Base-by-base conservation (phyloP, 2,888 invertebrate genomes). In the Chaetoderma sp. region DNA sequence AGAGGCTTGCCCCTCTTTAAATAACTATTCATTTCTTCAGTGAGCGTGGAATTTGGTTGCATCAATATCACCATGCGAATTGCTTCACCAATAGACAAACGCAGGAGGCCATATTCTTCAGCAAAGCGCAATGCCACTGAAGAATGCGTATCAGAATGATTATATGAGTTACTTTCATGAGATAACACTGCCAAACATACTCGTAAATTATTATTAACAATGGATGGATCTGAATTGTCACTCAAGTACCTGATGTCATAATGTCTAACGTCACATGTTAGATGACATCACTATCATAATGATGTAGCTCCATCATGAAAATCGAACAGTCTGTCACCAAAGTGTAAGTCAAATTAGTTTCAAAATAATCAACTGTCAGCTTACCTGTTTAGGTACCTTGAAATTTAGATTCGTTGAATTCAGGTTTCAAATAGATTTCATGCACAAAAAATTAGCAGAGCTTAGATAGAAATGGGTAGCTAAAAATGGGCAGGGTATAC, bases 71-170 rank as follows among this genome's bases (percentile, higher is more conserved):
- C 74, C 36, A 57, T 68, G 30, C 86, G 75, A 74, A 87, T 75
- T 1, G 84, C 85, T 60, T 86, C 85, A 16, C 86, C 86, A 21
- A 83, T 76, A 3, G 86, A 86, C 60, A 87, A 67, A n/a, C 85
- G 70, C 52, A 82, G 68, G 50, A 84, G 65, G 13, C 86, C 87
- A 68, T 81, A 85, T 50, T 86, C 84, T 54, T 84, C 77, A 4
- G 75, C 84, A 76, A 87, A 85, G 49, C 85, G 72, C 47, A 78
- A 81, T 4, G 84, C 83, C 79, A 87, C 86, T 86, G 74, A 18
- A 74, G 71, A 47, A 23, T 28, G 33, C 8, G n/a, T 18, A 16
- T 18, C 16, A 54, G 27, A 13, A 54, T 32, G 13, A 55, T 32
- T n/a, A n/a, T n/a, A n/a, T n/a, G n/a, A n/a, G n/a, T n/a, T n/a